Evolutionary conservation across 2,113 vertebrate species (phyloP).

Genomic region (Chlorodrepanis virens): DNA sequence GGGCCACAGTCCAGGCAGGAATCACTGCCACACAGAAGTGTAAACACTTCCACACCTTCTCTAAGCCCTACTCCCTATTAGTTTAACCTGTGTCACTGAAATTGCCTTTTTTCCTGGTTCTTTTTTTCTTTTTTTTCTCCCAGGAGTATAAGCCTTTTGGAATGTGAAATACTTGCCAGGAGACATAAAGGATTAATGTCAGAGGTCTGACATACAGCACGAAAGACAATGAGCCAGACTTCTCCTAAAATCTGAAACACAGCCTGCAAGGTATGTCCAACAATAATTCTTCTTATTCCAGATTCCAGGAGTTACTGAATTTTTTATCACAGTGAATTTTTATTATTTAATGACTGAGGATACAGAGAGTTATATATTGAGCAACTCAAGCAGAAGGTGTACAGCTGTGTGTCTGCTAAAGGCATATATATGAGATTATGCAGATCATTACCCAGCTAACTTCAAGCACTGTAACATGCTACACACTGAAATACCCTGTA

Average conservation of each 20-base stretch:
- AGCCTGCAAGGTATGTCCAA: not conserved
- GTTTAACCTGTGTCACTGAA: conserved; percentile 7
- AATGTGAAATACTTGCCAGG: conserved; percentile 22
- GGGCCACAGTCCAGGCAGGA: not conserved
- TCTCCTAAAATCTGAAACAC: not conserved
- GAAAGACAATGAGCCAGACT: conserved; percentile 11
- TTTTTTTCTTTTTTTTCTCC: not conserved
- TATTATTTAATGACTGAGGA: not conserved
- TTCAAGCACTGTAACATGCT: not conserved
- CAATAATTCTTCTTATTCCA: not conserved
- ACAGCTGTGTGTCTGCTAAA: not conserved
- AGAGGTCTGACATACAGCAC: not conserved
- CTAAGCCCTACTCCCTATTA: not conserved
- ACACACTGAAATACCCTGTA: not conserved
- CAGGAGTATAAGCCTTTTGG: not conserved
- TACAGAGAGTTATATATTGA: not conserved
- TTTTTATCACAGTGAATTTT: not conserved
- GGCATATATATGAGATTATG: not conserved
- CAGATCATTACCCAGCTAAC: not conserved
- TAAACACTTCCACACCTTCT: not conserved
- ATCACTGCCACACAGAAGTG: not conserved
- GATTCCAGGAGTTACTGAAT: not conserved
- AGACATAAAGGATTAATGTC: conserved; percentile 5
- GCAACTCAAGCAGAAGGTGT: not conserved
- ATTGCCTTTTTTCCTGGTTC: not conserved